These are phyloP conservation scores for Galbula dea DNA, from an alignment of 2,113 vertebrate species.

Conservation along the genomic window DNA sequence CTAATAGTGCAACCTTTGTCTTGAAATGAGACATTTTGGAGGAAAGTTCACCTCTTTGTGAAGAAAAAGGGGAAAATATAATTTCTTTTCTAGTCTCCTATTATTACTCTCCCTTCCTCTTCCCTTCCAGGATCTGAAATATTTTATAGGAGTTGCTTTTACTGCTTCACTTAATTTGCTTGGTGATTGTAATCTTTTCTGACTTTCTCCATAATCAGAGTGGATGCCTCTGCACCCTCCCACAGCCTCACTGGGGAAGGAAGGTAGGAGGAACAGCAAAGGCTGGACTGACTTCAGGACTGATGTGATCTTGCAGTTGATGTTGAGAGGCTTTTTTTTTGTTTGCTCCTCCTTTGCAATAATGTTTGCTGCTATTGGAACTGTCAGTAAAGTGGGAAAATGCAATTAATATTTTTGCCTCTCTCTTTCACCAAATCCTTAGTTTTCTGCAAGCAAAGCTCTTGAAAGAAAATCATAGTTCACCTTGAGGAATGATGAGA, in stretches of 20 bases:
- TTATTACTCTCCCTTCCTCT: not conserved
- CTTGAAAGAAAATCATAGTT: slow-evolving; percentile 43
- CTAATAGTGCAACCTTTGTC: not conserved
- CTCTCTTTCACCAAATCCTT: slow-evolving; percentile 35
- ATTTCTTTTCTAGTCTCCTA: not conserved
- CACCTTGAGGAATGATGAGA: slow-evolving; percentile 43
- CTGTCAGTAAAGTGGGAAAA: slow-evolving; percentile 41
- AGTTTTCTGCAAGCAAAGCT: slow-evolving; percentile 51
- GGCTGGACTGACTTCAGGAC: not conserved
- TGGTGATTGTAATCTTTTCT: not conserved
- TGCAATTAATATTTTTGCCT: slow-evolving; percentile 59
- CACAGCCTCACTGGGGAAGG: not conserved
- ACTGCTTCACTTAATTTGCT: not conserved
- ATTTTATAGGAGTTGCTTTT: not conserved
- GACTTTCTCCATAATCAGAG: not conserved
- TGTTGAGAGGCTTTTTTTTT: slow-evolving; percentile 23
- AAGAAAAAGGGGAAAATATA: not conserved
- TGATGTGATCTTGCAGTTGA: slow-evolving; percentile 30
- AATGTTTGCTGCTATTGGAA: slow-evolving; percentile 26
- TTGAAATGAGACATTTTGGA: slow-evolving; percentile 2
- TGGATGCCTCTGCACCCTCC: not conserved
- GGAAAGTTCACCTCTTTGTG: not conserved
- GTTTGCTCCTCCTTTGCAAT: slow-evolving; percentile 39
- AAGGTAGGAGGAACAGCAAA: not conserved
- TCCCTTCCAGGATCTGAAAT: not conserved